These are phyloP conservation scores for Drosophila borealis DNA, from an alignment of 2,888 invertebrate genomes.

Conservation along the genomic window DNA sequence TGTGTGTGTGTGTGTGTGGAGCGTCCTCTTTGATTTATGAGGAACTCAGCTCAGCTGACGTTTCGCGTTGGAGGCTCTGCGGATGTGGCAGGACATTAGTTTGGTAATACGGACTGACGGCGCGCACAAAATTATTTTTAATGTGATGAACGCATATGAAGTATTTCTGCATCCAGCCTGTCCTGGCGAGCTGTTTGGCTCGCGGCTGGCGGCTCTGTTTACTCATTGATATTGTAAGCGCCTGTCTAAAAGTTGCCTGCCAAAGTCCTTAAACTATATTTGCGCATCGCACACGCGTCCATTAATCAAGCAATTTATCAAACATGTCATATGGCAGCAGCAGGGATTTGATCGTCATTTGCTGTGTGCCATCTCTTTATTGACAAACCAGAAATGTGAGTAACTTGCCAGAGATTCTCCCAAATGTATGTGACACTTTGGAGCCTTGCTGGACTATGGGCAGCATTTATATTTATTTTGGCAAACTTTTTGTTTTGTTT, in stretches of 20 bases:
- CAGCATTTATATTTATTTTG: not conserved
- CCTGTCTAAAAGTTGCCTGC: conserved; percentile 45
- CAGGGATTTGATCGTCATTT: conserved; percentile 26
- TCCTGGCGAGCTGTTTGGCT: not conserved
- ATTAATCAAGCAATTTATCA: conserved; percentile 81
- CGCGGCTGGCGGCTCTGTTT: conserved; percentile 4
- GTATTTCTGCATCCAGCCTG: conserved; percentile 21
- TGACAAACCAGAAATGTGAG: conserved; percentile 36
- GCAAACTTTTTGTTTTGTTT: too few species aligned
- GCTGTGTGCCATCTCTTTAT: conserved; percentile 9
- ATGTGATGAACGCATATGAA: conserved; percentile 51
- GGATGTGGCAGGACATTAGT: conserved; percentile 27
- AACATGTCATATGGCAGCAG: conserved; percentile 63
- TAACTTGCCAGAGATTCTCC: conserved; percentile 7
- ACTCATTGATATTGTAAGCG: conserved; percentile 50
- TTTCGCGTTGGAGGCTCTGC: conserved; percentile 33
- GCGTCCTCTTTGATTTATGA: conserved; percentile 73
- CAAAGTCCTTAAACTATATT: conserved; percentile 70
- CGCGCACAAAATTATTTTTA: conserved; percentile 60
- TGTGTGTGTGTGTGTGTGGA: conserved; percentile 8
- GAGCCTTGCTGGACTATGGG: conserved; percentile 10
- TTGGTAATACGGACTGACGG: conserved; percentile 40
- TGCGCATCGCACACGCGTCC: conserved; percentile 66
- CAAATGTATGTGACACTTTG: conserved; percentile 34
- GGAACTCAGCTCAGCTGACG: conserved; percentile 60